Evolutionary conservation across 2,797 vertebrate genomes (phyloP).

Genomic region (Sebastes matsubarae): DNA sequence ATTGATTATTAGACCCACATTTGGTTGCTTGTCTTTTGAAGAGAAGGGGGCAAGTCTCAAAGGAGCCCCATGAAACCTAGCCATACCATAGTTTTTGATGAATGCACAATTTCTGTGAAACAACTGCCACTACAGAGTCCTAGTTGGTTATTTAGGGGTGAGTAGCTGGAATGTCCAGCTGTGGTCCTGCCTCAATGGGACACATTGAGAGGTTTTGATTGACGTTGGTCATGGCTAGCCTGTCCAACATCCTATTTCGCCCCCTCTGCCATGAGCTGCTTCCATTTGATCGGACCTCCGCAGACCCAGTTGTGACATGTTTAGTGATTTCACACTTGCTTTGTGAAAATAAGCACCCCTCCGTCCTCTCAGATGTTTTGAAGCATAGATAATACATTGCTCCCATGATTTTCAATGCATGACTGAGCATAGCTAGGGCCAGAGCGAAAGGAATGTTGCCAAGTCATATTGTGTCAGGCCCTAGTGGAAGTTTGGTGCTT

Average conservation of each 20-base stretch:
- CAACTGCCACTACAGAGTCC: slow-evolving; percentile 8
- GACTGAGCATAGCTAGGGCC: slow-evolving; percentile 79
- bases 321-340: slow-evolving; percentile 75
- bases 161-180: slow-evolving; percentile 64
- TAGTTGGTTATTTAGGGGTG: slow-evolving; percentile 33
- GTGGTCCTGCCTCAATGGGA: slow-evolving; percentile 40
- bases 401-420: slow-evolving; percentile 81
- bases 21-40: slow-evolving; percentile 26
- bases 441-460: slow-evolving; percentile 79
- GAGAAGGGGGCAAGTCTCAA: slow-evolving; percentile 19
- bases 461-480: slow-evolving; percentile 66
- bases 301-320: slow-evolving; percentile 68
- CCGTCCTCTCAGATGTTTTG: slow-evolving; percentile 60
- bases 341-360: slow-evolving; percentile 55
- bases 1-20: slow-evolving; percentile 57
- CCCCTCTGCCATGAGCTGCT: slow-evolving; percentile 27
- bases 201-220: slow-evolving; percentile 55
- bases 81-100: slow-evolving; percentile 38
- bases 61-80: slow-evolving; percentile 25
- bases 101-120: slow-evolving; percentile 57
- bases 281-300: slow-evolving; percentile 52
- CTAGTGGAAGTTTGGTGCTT: slow-evolving; percentile 28
- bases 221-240: slow-evolving; percentile 56
- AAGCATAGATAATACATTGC: slow-evolving; percentile 80
- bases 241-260: slow-evolving; percentile 44